These are phyloP conservation scores for Heliconius ethilla DNA, from an alignment of 2,888 invertebrate genomes.

Conservation along the genomic window DNA sequence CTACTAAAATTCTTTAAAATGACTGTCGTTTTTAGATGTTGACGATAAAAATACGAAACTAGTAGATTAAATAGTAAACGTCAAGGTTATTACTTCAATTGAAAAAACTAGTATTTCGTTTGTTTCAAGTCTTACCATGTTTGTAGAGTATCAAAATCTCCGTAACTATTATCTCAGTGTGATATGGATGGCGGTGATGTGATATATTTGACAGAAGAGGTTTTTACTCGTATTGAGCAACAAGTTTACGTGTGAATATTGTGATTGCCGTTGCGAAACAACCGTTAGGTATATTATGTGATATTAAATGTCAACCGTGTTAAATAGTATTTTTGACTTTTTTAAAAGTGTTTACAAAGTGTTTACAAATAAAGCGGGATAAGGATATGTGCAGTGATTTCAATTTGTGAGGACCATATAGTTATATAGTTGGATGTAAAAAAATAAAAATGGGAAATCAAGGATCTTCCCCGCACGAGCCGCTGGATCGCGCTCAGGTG, in stretches of 20 bases:
- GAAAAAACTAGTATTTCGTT: constrained; percentile 61
- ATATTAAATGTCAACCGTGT: constrained; percentile 50
- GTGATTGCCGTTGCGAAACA: constrained; percentile 54
- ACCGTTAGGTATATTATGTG: constrained; percentile 50
- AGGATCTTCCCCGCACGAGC: constrained; percentile 91
- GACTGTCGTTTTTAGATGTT: background rate
- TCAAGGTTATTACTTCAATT: constrained; percentile 67
- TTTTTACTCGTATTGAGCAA: constrained; percentile 59
- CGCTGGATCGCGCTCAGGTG: constrained; percentile 86
- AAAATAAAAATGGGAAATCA: constrained; percentile 87
- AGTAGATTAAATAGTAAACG: constrained; percentile 50
- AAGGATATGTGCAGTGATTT: constrained; percentile 50
- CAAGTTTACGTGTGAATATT: constrained; percentile 58
- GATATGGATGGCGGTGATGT: constrained; percentile 59
- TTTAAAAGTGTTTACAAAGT: constrained; percentile 46
- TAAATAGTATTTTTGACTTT: constrained; percentile 30
- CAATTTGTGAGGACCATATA: constrained; percentile 33
- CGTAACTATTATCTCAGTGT: constrained; percentile 75
- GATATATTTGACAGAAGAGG: constrained; percentile 66
- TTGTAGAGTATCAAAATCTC: constrained; percentile 71
- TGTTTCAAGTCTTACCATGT: constrained; percentile 73
- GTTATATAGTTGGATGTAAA: constrained; percentile 16
- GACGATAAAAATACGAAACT: constrained; percentile 12
- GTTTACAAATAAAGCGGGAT: constrained; percentile 41
- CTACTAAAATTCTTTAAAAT: background rate